A percentile compares a stretch with the other conserved stretches of the same genome.
These are phyloP conservation scores for Protonibea diacanthus DNA, from an alignment of 2,797 vertebrate species.

Conservation along the genomic window DNA sequence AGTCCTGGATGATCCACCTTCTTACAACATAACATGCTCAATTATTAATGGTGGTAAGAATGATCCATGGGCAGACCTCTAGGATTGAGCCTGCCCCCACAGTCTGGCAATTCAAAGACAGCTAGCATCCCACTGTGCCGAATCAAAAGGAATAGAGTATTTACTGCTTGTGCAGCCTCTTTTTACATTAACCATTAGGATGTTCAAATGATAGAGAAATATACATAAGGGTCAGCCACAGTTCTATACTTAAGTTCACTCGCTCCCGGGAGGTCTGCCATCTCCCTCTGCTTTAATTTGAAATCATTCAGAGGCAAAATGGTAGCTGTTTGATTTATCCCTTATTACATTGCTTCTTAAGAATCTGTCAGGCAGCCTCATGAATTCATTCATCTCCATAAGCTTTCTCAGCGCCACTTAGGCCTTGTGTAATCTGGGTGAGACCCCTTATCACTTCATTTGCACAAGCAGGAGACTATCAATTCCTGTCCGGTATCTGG, in stretches of 20 bases:
- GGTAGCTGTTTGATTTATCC: slow-evolving; percentile 81
- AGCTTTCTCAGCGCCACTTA: slow-evolving; percentile 83
- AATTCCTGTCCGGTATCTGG: slow-evolving; percentile 78
- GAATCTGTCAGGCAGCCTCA: slow-evolving; percentile 79
- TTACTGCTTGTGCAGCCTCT: slow-evolving; percentile 65
- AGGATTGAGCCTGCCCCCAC: slow-evolving; percentile 47
- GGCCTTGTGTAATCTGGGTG: slow-evolving; percentile 83
- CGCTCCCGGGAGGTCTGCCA: slow-evolving; percentile 68
- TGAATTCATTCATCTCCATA: slow-evolving; percentile 87
- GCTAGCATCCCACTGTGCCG: slow-evolving; percentile 53
- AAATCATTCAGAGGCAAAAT: slow-evolving; percentile 81
- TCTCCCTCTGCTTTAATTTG: slow-evolving; percentile 76
- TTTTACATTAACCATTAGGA: slow-evolving; percentile 65
- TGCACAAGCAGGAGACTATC: slow-evolving; percentile 81
- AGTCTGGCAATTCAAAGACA: slow-evolving; percentile 63
- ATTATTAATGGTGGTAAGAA: slow-evolving; percentile 70
- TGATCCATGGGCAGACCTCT: slow-evolving; percentile 58
- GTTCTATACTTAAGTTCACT: slow-evolving; percentile 50
- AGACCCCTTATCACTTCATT: slow-evolving; percentile 85
- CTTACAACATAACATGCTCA: slow-evolving; percentile 62
- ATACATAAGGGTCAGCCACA: slow-evolving; percentile 72
- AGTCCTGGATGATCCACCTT: slow-evolving; percentile 41
- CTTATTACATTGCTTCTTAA: slow-evolving; percentile 82
- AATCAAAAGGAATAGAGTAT: slow-evolving; percentile 76
- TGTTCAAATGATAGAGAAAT: slow-evolving; percentile 73